Percentiles rank a stretch among this genome's conserved stretches.
phyloP scores from a whole-genome alignment of 2,888 invertebrate genomes.

The Pyralis farinalis region DNA sequence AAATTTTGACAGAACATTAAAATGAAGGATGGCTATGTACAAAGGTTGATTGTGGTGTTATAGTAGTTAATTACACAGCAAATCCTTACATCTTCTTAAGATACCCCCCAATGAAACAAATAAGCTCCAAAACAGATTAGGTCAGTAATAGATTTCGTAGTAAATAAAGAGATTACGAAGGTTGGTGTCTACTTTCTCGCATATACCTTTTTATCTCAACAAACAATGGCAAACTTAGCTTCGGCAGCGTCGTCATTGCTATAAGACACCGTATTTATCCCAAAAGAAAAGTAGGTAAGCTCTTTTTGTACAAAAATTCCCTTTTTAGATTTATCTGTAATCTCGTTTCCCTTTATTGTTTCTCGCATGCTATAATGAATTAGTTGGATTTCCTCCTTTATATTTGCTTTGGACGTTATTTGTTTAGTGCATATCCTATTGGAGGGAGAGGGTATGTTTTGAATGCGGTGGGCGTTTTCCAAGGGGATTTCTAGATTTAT shows the following conservation, averaged over 20 bases:
- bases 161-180: conserved; percentile 62
- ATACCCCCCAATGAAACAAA: conserved; percentile 10
- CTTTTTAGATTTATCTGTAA: conserved; percentile 66
- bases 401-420: conserved; percentile 54
- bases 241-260: conserved; percentile 56
- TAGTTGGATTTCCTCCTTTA: conserved; percentile 52
- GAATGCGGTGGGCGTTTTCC: conserved; percentile 58
- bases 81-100: neutral
- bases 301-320: conserved; percentile 59
- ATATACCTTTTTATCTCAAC: conserved; percentile 60
- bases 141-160: conserved; percentile 44
- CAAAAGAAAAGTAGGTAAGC: conserved; percentile 69
- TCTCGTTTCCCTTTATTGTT: conserved; percentile 70
- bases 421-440: conserved; percentile 64
- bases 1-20: too few relatives aligned
- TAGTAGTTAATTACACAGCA: neutral
- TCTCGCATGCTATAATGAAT: conserved; percentile 63
- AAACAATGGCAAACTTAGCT: conserved; percentile 65
- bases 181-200: conserved; percentile 37
- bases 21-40: too few relatives aligned
- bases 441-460: conserved; percentile 53
- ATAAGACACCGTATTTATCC: conserved; percentile 61
- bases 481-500: conserved; percentile 65
- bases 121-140: conserved; percentile 40
- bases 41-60: too few relatives aligned